Percentiles rank a stretch among this genome's conserved stretches.
Conservation (phyloP, 2,797 vertebrate species). For the Neosilurus hyrtlii region DNA sequence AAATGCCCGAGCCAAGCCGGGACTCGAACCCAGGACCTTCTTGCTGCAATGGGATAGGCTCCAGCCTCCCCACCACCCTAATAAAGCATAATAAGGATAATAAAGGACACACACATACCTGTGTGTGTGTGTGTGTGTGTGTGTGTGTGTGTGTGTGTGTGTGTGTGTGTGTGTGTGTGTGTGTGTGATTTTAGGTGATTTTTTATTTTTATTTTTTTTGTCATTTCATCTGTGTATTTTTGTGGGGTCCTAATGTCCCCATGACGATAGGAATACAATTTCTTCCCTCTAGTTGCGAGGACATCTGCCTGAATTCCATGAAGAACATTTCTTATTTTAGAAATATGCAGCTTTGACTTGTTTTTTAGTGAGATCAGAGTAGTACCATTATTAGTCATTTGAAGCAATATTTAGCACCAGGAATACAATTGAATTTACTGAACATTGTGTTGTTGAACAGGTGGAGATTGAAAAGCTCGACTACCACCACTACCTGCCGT, state of each 20-base stretch:
- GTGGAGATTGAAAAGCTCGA: constrained; percentile 89
- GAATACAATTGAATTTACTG: neutral
- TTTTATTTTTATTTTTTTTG: neutral
- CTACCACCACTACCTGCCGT: constrained; percentile 87
- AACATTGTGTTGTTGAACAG: constrained; percentile 65
- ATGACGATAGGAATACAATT: neutral
- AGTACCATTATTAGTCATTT: neutral
- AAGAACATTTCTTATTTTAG: neutral
- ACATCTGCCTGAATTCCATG: neutral
- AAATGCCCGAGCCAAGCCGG: too few relatives aligned
- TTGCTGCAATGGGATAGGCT: too few relatives aligned
- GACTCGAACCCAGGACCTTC: too few relatives aligned
- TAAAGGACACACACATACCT: too few relatives aligned
- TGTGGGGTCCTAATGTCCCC: neutral
- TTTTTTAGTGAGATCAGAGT: neutral
- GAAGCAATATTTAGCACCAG: neutral
- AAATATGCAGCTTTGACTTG: neutral
- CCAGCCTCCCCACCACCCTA: too few relatives aligned
- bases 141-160: constrained; percentile 5
- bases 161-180: neutral
- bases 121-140: neutral
- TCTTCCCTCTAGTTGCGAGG: neutral
- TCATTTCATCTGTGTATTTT: too few relatives aligned
- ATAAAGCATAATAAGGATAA: too few relatives aligned
- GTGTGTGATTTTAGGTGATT: neutral